Conservation (phyloP, 2,888 invertebrate genomes). For the Entomobrya proxima region DNA sequence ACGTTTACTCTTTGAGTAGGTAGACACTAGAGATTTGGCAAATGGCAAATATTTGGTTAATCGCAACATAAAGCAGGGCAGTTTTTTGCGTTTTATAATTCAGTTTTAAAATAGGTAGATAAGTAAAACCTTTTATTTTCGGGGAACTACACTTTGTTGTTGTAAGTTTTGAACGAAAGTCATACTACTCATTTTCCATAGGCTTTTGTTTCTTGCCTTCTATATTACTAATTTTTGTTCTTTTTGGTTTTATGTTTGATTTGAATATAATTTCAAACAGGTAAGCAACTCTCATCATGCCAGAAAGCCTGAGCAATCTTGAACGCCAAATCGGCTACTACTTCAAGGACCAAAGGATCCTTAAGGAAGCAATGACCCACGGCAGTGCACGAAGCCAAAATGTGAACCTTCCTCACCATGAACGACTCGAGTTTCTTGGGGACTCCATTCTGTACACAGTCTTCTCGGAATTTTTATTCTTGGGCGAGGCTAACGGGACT, state of each 20-base stretch:
- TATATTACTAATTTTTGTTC: too few species aligned
- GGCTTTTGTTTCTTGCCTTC: not conserved
- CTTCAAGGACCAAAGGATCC: conserved; percentile 4
- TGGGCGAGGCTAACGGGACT: not conserved
- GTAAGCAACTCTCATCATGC: not conserved
- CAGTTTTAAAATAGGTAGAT: too few species aligned
- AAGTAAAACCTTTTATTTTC: too few species aligned
- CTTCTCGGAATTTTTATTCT: conserved; percentile 39
- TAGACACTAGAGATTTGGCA: too few species aligned
- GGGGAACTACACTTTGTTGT: too few species aligned
- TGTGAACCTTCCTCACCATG: conserved; percentile 6
- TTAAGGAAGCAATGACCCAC: conserved; percentile 41
- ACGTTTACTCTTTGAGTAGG: too few species aligned
- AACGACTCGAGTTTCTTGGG: conserved; percentile 47
- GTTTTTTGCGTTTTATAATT: too few species aligned
- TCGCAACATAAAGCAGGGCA: too few species aligned
- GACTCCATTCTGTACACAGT: conserved; percentile 27
- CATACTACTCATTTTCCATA: not conserved
- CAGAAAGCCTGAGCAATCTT: not conserved
- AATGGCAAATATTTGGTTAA: too few species aligned
- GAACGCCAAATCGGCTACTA: conserved; percentile 30
- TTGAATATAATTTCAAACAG: not conserved
- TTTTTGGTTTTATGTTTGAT: not conserved
- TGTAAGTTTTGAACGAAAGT: not conserved
- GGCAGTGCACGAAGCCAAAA: conserved; percentile 14